Conservation (phyloP, 1,140 invertebrate species). For the Orchesella cincta region DNA sequence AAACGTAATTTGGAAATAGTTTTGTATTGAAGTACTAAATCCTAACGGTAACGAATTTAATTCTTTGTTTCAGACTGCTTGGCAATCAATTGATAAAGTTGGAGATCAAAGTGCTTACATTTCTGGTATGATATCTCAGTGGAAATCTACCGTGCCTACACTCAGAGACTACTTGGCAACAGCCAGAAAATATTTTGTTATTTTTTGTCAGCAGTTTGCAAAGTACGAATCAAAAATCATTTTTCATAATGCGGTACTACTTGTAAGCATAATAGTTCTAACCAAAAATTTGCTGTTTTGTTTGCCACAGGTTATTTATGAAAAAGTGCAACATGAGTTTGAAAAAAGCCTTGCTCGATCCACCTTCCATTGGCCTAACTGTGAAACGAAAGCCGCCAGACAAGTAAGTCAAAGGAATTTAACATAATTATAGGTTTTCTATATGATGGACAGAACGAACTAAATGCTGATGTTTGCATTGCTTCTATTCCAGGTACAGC, state of each 20-base stretch:
- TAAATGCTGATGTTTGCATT: neutral
- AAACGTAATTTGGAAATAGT: no score
- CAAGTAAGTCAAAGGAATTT: slow-evolving; percentile 58
- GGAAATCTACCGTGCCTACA: slow-evolving; percentile 84
- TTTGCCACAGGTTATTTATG: slow-evolving; percentile 76
- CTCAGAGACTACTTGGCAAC: slow-evolving; percentile 90
- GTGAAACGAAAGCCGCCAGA: slow-evolving; percentile 83
- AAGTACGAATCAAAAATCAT: slow-evolving; percentile 65
- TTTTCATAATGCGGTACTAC: neutral
- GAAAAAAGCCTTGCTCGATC: slow-evolving; percentile 92
- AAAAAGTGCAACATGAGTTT: slow-evolving; percentile 86
- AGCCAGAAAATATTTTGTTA: slow-evolving; percentile 96
- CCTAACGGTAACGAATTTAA: no score
- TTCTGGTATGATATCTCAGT: slow-evolving; percentile 81
- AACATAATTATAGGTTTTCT: neutral
- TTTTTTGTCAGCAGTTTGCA: slow-evolving; percentile 95
- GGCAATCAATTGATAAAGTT: slow-evolving; percentile 88
- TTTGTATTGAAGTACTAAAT: no score
- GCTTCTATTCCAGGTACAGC: slow-evolving; percentile 65
- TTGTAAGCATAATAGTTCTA: no score
- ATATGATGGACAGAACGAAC: no score
- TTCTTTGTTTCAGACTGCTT: slow-evolving; percentile 69
- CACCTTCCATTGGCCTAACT: slow-evolving; percentile 89
- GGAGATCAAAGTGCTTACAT: slow-evolving; percentile 97
- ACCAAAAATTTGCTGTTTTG: slow-evolving; percentile 45